Evolutionary conservation across 2,888 invertebrate genomes (phyloP), one percentile per base, ranked within the genome.

Genomic region (Polylopha cassiicola): DNA sequence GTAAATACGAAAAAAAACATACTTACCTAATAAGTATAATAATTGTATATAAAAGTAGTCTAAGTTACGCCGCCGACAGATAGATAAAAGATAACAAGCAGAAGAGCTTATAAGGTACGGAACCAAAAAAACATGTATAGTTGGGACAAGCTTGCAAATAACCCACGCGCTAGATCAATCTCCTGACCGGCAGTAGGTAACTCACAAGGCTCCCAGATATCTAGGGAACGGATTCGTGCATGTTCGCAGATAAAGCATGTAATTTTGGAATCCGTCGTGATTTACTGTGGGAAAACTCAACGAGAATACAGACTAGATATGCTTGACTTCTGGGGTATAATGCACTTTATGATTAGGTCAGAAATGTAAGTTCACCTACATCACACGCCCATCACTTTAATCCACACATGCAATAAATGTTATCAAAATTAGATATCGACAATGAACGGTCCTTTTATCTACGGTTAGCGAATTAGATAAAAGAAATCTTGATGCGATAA

Each of bases 401-500:
- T n/a, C n/a, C n/a, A n/a, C n/a, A n/a, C n/a, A 22, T 23, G n/a
- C n/a, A 29, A 20, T 41, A 34, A 41, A 24, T 34, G 23, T 14
- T 29, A 23, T 21, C 17, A 23, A 10, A 6, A 10, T n/a, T 18
- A 18, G 22, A 27, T 32, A 14, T 14, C 16, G 24, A 14, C 27
- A 6, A 4, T 22, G 10, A 17, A 22, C 27, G 27, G 27, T 33
- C 39, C 21, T 39, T 39, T 39, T 34, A 33, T 39, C 28, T 22
- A 34, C 39, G 34, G 28, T 34, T 39, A 39, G 32, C 49, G 47
- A 61, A 61, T 53, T 49, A 30, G 56, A 59, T 50, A 50, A 51
- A 61, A 56, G 60, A 48, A 67, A 55, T 58, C 48, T 61, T 61
- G 49, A 61, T 58, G 43, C 42, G 41, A 51, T 61, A 69, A 64